Conservation (phyloP, 2,113 vertebrate genomes). For the Antechinus stuartii region DNA sequence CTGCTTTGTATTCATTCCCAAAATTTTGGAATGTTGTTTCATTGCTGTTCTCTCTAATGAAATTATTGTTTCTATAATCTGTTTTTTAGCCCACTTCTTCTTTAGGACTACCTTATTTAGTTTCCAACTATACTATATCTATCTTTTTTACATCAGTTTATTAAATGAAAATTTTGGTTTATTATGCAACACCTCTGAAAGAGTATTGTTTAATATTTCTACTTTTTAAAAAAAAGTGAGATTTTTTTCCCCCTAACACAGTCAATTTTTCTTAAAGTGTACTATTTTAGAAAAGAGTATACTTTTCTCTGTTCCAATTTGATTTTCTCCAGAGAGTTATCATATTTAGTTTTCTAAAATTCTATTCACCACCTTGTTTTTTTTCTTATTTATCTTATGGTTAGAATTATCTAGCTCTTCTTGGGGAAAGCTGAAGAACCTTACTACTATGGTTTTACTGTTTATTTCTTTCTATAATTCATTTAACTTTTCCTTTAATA, state of each 20-base stretch:
- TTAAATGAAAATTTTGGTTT: too few relatives aligned
- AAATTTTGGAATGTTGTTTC: neutral
- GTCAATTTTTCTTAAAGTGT: too few relatives aligned
- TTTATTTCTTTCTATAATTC: too few relatives aligned
- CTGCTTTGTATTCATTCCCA: neutral
- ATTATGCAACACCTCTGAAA: too few relatives aligned
- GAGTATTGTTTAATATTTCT: neutral
- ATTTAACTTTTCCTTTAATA: neutral
- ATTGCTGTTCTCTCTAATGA: neutral
- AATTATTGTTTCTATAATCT: neutral
- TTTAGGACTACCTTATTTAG: neutral
- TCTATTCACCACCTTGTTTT: neutral
- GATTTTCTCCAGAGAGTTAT: neutral
- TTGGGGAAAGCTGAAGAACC: neutral
- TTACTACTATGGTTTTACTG: neutral
- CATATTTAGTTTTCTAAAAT: neutral
- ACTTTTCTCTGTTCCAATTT: neutral
- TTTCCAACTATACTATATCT: too few relatives aligned
- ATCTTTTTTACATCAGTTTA: too few relatives aligned
- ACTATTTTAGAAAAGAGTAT: neutral
- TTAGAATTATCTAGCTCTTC: neutral
- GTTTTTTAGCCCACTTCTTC: neutral
- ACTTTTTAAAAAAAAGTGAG: neutral
- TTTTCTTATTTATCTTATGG: neutral
- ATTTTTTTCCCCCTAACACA: neutral